Base-by-base conservation (phyloP, 2,797 vertebrate genomes). In the Trichosurus vulpecula region DNA sequence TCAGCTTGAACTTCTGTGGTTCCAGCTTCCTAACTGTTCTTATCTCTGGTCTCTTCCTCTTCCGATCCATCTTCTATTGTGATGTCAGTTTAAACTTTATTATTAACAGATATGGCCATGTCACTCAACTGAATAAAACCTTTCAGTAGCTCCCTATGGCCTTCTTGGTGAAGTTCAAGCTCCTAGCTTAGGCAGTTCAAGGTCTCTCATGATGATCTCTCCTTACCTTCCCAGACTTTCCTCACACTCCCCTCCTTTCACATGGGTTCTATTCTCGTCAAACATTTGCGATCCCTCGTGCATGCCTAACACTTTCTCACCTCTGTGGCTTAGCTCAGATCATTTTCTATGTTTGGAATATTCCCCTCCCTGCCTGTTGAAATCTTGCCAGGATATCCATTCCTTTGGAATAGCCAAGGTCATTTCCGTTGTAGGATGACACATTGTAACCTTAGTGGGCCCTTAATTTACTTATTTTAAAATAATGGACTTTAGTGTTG, bases 391-490 rank as follows among this genome's bases (percentile, higher is more conserved):
- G 35, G 35, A 74, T n/a, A 16, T 19, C 14, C 35, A n/a, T 74
- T 74, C 61, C 35, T 74, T 74, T n/a, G 61, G 61, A 74, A 74
- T 74, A 35, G 4, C 61, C 35, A 74, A 74, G 16, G 35, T 74
- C 61, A 41, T 10, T n/a, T 74, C 4, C 16, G 0, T n/a, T n/a
- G 35, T n/a, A 74, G 14, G 35, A 66, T 16, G 61, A 66, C 35
- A 66, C 13, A 35, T 35, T 66, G 31, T n/a, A 11, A n/a, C 61
- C 16, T 74, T 74, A 74, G 31, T 35, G 31, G 16, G 29, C 58
- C 94, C 51, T 92, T 94, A 52, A 6, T 58, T 95, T 92, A 81
- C 58, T 6, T 30, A 56, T 91, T 96, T 31, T 93, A 81, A 54
- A 19, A 31, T 35, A 54, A n/a, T 41, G 94, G 95, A 89, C 53